Conservation (phyloP, 2,888 invertebrate genomes). For the Pharmacophagus antenor region DNA sequence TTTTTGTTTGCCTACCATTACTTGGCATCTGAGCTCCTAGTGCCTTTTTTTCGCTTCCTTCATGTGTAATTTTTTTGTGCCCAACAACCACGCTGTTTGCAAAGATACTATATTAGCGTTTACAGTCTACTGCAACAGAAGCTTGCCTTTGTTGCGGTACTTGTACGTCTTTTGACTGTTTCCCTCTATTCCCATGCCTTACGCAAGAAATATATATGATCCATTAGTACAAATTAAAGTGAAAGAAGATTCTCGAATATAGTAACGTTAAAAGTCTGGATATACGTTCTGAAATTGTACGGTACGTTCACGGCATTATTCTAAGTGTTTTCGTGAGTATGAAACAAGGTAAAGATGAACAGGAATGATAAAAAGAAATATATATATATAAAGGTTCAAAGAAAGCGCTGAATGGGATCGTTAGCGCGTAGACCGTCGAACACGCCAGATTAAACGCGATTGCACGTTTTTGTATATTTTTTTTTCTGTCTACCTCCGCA, state of each 20-base stretch:
- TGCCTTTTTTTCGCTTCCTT: slow-evolving; percentile 5
- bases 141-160: not conserved
- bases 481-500: slow-evolving; percentile 5
- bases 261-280: not conserved
- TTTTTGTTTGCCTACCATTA: slow-evolving; percentile 28
- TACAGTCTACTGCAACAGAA: not conserved
- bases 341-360: too few species aligned
- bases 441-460: slow-evolving; percentile 11
- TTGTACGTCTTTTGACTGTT: not conserved
- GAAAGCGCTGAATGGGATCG: slow-evolving; percentile 23
- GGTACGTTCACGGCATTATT: too few species aligned
- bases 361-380: not conserved
- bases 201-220: not conserved
- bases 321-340: not conserved
- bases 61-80: slow-evolving; percentile 2
- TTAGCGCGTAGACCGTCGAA: slow-evolving; percentile 14
- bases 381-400: slow-evolving; percentile 1
- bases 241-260: not conserved
- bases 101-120: slow-evolving; percentile 1
- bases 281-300: too few species aligned
- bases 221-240: not conserved
- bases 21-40: slow-evolving; percentile 25
- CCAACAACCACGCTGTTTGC: not conserved
- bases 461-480: slow-evolving; percentile 3
- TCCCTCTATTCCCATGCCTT: not conserved